These are phyloP conservation scores for Clistopyga incitator DNA, from an alignment of 2,888 invertebrate genomes.

Conservation along the genomic window DNA sequence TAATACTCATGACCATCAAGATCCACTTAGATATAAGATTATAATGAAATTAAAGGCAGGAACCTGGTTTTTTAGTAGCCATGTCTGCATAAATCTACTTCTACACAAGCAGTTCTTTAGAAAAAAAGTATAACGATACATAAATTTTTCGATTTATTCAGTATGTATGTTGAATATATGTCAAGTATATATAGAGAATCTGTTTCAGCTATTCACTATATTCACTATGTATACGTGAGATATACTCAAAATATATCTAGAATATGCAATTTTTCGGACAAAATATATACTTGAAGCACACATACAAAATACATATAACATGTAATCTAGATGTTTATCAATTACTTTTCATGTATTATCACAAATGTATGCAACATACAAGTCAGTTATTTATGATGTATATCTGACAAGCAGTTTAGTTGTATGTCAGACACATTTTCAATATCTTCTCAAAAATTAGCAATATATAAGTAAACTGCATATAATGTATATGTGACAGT, in stretches of 20 bases:
- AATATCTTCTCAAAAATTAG: neutral
- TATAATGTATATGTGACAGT: no score
- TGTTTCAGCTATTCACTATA: no score
- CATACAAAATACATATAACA: neutral
- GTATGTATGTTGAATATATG: neutral
- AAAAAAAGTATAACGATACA: no score
- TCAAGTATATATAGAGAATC: neutral
- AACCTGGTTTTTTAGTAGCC: no score
- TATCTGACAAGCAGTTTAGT: neutral
- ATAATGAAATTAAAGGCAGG: neutral
- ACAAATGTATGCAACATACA: neutral
- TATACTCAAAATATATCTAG: neutral
- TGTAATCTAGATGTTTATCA: neutral
- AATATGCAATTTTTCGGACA: neutral
- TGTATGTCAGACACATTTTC: neutral
- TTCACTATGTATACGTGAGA: no score
- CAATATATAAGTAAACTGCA: no score
- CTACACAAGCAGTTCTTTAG: no score
- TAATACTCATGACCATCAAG: neutral
- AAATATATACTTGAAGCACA: neutral
- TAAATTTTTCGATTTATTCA: no score
- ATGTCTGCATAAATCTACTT: no score
- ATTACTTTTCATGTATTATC: no score
- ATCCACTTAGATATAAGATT: neutral
- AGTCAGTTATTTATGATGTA: neutral